Evolutionary conservation across 2,113 vertebrate species (phyloP).

Genomic region (Gymnogyps californianus): DNA sequence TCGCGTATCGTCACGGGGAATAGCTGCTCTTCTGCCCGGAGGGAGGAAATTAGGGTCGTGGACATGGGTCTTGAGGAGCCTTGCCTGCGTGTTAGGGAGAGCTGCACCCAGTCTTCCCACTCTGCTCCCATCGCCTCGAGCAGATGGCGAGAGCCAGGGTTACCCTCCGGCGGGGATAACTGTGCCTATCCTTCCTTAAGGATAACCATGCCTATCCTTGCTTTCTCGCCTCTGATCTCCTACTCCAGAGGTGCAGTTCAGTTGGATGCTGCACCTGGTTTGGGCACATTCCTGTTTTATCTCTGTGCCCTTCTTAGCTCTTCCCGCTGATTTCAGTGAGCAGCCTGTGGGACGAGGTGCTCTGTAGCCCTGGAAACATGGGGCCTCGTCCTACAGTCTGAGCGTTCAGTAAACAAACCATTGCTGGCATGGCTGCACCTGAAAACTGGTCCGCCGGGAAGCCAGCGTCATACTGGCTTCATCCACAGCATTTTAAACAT

Average conservation of each 20-base stretch:
- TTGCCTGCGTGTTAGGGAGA: not conserved
- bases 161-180: not conserved
- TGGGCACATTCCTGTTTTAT: not conserved
- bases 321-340: not conserved
- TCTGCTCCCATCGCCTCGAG: not conserved
- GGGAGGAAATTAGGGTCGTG: not conserved
- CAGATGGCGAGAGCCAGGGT: not conserved
- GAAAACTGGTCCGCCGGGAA: not conserved
- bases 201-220: not conserved
- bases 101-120: not conserved
- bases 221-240: not conserved
- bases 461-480: rapidly evolving
- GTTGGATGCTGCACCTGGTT: not conserved
- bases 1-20: rapidly evolving
- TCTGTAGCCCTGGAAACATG: conserved; percentile 27
- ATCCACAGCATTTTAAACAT: not conserved
- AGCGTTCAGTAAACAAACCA: not conserved
- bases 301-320: not conserved
- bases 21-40: not conserved
- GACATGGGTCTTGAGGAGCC: not conserved
- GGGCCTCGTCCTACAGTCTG: not conserved
- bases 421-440: not conserved
- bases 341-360: not conserved
- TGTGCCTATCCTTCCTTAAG: not conserved
- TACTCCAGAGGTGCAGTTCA: not conserved